Base-by-base conservation (phyloP, 2,113 vertebrate genomes). In the Tachuris rubrigastra region DNA sequence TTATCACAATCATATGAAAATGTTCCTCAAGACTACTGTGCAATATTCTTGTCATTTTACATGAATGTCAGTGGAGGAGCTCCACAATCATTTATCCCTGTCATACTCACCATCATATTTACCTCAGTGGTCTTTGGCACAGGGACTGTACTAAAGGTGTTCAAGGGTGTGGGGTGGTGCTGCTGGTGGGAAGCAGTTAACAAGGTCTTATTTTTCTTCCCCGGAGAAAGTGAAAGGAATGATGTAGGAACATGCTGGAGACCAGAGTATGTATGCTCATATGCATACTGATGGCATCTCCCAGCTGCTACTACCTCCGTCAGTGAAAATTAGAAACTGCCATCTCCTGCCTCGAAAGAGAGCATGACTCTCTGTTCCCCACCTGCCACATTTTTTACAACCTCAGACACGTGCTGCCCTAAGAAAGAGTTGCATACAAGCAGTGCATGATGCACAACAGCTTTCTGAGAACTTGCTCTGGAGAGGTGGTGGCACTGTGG, bases 71-170 rank as follows among this genome's bases (percentile, higher is more conserved):
- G 63, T 68, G 65, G 22, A 93, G 47, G 11, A 89, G 8, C 22
- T 71, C 22, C 50, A 58, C 49, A 14, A 14, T 8, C 21, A n/a
- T 49, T 80, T 35, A 46, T n/a, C 20, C 33, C 41, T 20, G 14
- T 35, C 44, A 53, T 25, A 53, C 19, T 60, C 68, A n/a, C 27
- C 3, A 0, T 62, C 3, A 0, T 3, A 2, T 19, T 33, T 37
- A 27, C 33, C 19, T 33, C 49, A 35, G 42, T 1, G 25, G 25
- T 28, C 52, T 88, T 41, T 67, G 66, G 52, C 52, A 63, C 47
- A 67, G 74, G 25, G 14, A 63, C 35, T 76, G 33, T 31, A 44
- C 31, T 28, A 46, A 50, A 83, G 8, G 6, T 27, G 39, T 60
- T 77, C 14, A n/a, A 55, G 18, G 12, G 14, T 72, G 14, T 41